Evolutionary conservation across 2,888 invertebrate genomes (phyloP).

Genomic region (Leptura quadrifasciata): DNA sequence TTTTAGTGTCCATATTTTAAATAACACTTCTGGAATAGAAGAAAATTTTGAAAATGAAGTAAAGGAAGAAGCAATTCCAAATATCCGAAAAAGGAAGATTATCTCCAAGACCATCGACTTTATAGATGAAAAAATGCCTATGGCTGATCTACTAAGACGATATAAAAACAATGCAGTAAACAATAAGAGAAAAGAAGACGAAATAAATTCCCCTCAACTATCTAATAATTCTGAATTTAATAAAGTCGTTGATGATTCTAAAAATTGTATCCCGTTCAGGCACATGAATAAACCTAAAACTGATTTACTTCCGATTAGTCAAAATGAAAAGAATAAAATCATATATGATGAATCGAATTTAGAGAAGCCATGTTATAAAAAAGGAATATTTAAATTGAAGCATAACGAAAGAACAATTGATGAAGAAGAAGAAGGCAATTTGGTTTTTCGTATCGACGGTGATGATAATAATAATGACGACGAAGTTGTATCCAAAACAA

Average conservation of each 20-base stretch:
- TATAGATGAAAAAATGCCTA: slow-evolving; percentile 59
- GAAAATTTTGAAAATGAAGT: slow-evolving; percentile 49
- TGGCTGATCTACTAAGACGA: slow-evolving; percentile 16
- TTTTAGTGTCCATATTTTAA: slow-evolving; percentile 74
- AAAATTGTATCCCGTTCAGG: not conserved
- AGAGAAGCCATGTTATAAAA: not conserved
- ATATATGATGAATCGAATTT: not conserved
- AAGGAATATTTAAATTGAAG: not conserved
- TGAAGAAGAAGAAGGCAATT: not conserved
- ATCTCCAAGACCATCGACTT: slow-evolving; percentile 65
- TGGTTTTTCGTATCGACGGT: not conserved
- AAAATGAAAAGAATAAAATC: not conserved
- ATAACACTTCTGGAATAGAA: slow-evolving; percentile 58
- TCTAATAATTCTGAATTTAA: slow-evolving; percentile 65
- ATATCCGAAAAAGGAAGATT: slow-evolving; percentile 68
- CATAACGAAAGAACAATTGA: not conserved
- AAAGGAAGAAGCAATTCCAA: slow-evolving; percentile 44
- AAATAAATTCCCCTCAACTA: not conserved
- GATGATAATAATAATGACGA: not conserved
- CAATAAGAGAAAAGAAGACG: not conserved
- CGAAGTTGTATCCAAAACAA: not conserved
- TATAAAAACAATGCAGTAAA: slow-evolving; percentile 14
- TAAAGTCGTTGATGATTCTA: slow-evolving; percentile 52
- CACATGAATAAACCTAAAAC: not conserved
- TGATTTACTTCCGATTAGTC: not conserved